Evolutionary conservation across 2,797 vertebrate genomes (phyloP).

Genomic region (Sphenopsis melanotis): DNA sequence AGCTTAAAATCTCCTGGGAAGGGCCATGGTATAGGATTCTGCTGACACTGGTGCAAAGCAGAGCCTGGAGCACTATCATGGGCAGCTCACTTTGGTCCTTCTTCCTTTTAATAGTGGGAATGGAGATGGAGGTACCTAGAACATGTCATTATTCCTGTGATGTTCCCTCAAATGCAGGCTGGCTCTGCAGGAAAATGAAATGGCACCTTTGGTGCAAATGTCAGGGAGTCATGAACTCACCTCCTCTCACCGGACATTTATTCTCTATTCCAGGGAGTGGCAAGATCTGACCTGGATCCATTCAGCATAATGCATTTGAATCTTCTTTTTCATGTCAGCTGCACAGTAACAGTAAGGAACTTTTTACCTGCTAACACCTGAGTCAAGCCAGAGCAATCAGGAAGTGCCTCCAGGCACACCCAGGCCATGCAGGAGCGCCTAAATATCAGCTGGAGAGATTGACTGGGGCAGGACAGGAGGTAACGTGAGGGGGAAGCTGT

Average conservation of each 20-base stretch:
- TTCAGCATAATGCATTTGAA: background rate
- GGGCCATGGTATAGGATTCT: background rate
- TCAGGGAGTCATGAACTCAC: background rate
- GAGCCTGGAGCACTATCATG: background rate
- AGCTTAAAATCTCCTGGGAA: background rate
- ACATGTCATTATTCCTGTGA: background rate
- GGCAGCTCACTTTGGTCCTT: background rate
- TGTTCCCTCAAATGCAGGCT: background rate
- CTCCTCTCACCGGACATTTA: background rate
- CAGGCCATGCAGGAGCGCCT: background rate
- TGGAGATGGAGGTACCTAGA: background rate
- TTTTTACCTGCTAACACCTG: slow-evolving; percentile 4
- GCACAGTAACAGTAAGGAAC: background rate
- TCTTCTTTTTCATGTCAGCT: background rate
- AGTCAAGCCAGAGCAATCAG: background rate
- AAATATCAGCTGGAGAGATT: background rate
- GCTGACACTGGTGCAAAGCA: background rate
- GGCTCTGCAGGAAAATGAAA: background rate
- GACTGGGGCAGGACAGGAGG: background rate
- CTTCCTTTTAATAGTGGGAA: background rate
- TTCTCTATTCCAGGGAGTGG: background rate
- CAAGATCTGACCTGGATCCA: background rate
- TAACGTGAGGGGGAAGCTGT: background rate
- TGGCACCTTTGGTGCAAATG: background rate
- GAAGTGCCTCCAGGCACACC: background rate